Evolutionary conservation across 2,797 vertebrate species (phyloP), one percentile per base, ranked within the genome.

Genomic region (Moxostoma hubbsi): DNA sequence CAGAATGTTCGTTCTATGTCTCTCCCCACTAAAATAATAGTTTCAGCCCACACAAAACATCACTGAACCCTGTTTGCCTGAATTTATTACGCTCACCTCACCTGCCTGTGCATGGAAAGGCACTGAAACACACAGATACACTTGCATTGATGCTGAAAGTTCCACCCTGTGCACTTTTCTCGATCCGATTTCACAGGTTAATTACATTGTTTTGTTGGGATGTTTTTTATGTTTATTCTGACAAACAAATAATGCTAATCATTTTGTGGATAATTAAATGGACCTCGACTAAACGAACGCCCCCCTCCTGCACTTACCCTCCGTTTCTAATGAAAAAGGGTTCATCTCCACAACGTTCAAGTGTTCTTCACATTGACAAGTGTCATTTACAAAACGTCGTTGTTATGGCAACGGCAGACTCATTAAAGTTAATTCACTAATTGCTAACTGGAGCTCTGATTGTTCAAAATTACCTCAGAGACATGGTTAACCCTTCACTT

Each of bases 341-440:
- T 75, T 63, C 81, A 74, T 77, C 55, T 73, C 45, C 75, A 66
- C 80, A 73, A 61, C 13, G 55, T 65, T 71, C 79, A 88, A 92
- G 89, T 87, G 87, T 89, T 90, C 93, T 93, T 91, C 89, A 91
- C 89, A 92, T 93, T 89, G 87, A 92, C 90, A 92, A 91, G 88
- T 87, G 88, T 92, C 90, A 92, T 94, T 92, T 90, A 93, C 93
- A 91, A 83, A 63, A 87, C 88, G 80, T 86, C 62, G 89, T 97
- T 85, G 64, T 95, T 92, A 96, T 93, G 93, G 94, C 93, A 96
- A 98, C 95, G 89, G 90, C 93, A 95, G 95, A 95, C 96, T 97
- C 95, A 95, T 98, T 97, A 95, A 92, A 85, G 94, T 94, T 97
- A 97, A 97, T 96, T 95, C 95, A 94, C 95, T 98, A 98, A 98